Base-by-base conservation (phyloP, 2,113 vertebrate species). In the Urocynchramus pylzowi region DNA sequence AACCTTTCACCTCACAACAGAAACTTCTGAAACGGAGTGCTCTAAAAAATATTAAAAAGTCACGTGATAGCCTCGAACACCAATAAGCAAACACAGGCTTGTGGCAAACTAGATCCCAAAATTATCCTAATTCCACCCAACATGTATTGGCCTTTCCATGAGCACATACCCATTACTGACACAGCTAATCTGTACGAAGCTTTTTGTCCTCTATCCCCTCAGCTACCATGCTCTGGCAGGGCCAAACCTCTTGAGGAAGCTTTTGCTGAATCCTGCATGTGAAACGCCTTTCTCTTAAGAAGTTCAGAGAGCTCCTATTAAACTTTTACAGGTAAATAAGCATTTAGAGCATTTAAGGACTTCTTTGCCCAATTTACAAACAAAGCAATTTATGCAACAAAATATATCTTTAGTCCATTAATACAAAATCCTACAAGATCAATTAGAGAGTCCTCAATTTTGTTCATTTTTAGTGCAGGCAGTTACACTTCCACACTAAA, bases 41-140 rank as follows among this genome's bases (percentile, higher is more conserved):
- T 37, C 39, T 50, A 59, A 83, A 90, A 74, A 70, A 30, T 2
- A 76, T 0, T 14, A 33, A 30, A 49, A 53, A 13, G 3, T 31
- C 60, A 75, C 0, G 0, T 64, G n/a, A 45, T 5, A 12, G 31
- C 22, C 24, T 7, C 1, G 0, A 39, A 57, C 42, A 83, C 10
- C 39, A 44, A 24, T 7, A 69, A 37, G 16, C 6, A 83, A 63
- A 57, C 6, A n/a, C 0, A 30, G 0, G 11, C 3, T 74, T 52
- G 10, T 45, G 31, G 11, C 35, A 80, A 83, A 41, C 30, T 42
- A 65, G 60, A 52, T 1, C 9, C 22, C 45, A 9, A 69, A 87
- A 73, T 35, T 31, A 50, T 1, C 5, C 0, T n/a, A 35, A 47
- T 60, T 56, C 59, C 45, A 67, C 26, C 23, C 49, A 64, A 10